These are phyloP conservation scores for Acinonyx jubatus DNA, from an alignment of 2,113 vertebrate genomes.

Conservation along the genomic window DNA sequence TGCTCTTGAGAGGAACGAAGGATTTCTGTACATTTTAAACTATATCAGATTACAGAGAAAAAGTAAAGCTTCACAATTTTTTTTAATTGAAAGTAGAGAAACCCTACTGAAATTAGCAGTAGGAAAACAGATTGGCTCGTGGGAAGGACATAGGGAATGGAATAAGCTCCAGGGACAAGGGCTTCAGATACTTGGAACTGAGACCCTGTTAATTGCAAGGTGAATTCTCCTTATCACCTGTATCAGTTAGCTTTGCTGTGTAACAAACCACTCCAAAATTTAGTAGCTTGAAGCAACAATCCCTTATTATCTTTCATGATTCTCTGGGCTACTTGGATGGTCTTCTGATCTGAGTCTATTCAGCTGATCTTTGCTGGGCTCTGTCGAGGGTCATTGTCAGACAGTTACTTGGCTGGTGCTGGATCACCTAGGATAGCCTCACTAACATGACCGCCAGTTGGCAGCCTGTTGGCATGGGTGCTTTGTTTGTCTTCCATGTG, in stretches of 20 bases:
- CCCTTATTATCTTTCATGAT: background rate
- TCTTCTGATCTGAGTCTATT: background rate
- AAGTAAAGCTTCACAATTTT: background rate
- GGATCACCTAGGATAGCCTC: background rate
- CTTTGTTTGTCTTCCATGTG: background rate
- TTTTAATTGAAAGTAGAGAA: background rate
- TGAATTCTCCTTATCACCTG: background rate
- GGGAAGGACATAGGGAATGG: background rate
- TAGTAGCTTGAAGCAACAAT: background rate
- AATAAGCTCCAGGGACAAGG: background rate
- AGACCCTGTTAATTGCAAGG: background rate
- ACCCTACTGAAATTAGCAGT: background rate
- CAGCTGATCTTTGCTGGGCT: background rate
- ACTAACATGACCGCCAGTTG: background rate
- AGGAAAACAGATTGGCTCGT: background rate
- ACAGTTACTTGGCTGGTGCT: background rate
- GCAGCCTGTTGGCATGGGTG: background rate
- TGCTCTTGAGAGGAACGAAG: slow-evolving; percentile 3
- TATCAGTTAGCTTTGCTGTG: background rate
- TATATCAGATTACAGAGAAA: background rate
- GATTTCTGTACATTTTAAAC: slow-evolving; percentile 21
- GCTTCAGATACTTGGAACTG: background rate
- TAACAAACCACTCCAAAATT: background rate
- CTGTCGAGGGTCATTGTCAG: background rate
- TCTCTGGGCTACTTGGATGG: background rate